Conservation (phyloP, 2,797 vertebrate genomes). For the Petrocephalus schoutedeni region DNA sequence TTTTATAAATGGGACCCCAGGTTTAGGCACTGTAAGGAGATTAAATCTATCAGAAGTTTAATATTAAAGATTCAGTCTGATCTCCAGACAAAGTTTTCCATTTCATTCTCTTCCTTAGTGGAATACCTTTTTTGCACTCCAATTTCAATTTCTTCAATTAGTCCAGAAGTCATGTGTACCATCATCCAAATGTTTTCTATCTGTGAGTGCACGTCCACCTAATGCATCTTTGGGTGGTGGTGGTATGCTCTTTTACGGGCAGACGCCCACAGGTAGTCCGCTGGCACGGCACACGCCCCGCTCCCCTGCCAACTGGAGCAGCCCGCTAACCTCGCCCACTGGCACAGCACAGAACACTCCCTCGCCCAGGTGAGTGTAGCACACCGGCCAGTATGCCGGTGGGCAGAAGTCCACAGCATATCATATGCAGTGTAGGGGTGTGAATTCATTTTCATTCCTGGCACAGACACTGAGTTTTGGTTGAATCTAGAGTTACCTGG, state of each 20-base stretch:
- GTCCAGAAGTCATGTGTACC: not conserved
- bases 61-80: not conserved
- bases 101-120: not conserved
- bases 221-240: not conserved
- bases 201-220: not conserved
- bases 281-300: conserved; percentile 81
- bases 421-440: not conserved
- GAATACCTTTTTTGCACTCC: not conserved
- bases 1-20: not conserved
- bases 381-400: too few relatives aligned
- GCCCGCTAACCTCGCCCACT: conserved; percentile 90
- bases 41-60: not conserved
- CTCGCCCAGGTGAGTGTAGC: conserved; percentile 78
- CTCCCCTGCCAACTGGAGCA: conserved; percentile 89
- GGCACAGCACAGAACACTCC: conserved; percentile 88
- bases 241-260: not conserved
- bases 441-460: not conserved
- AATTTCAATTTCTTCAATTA: not conserved
- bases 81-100: not conserved
- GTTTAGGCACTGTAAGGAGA: not conserved
- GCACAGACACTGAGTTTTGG: not conserved
- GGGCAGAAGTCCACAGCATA: not conserved
- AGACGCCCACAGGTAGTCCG: conserved; percentile 85
- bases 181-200: not conserved
- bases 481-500: not conserved